Conservation (phyloP, 2,797 vertebrate genomes). For the Macrochelys suwanniensis region DNA sequence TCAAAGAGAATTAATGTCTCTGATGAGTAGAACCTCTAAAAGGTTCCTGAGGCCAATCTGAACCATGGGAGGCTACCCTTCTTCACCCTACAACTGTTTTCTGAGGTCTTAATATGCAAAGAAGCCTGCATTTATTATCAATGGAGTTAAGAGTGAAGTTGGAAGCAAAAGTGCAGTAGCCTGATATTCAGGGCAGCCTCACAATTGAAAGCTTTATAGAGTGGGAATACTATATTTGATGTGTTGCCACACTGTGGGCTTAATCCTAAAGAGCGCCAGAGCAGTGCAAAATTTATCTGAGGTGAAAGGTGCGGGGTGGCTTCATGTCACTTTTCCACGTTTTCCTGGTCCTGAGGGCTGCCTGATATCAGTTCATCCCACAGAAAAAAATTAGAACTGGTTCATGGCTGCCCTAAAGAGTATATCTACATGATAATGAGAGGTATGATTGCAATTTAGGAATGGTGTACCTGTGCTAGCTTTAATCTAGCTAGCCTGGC, state of each 20-base stretch:
- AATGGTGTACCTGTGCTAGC: no score
- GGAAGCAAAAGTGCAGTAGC: background rate
- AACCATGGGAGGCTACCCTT: background rate
- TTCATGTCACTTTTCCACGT: background rate
- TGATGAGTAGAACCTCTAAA: background rate
- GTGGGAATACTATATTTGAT: accelerated
- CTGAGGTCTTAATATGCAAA: background rate
- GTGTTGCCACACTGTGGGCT: background rate
- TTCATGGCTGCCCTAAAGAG: background rate
- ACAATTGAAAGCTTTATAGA: background rate
- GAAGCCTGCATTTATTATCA: background rate
- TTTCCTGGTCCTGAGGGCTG: accelerated
- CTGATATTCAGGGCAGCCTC: background rate
- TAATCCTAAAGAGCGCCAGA: background rate
- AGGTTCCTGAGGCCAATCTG: background rate
- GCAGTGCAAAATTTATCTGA: background rate
- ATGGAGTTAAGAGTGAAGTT: background rate
- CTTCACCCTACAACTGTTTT: background rate
- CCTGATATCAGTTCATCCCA: background rate
- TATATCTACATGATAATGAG: no score
- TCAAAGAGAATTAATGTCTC: background rate
- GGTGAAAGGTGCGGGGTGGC: background rate
- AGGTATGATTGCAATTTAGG: no score
- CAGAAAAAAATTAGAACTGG: background rate
- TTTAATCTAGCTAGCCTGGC: no score